Percentiles rank a stretch among this genome's conserved stretches.
Evolutionary conservation across 2,888 invertebrate genomes (phyloP).

Genomic region (Boloria euphrosyne): DNA sequence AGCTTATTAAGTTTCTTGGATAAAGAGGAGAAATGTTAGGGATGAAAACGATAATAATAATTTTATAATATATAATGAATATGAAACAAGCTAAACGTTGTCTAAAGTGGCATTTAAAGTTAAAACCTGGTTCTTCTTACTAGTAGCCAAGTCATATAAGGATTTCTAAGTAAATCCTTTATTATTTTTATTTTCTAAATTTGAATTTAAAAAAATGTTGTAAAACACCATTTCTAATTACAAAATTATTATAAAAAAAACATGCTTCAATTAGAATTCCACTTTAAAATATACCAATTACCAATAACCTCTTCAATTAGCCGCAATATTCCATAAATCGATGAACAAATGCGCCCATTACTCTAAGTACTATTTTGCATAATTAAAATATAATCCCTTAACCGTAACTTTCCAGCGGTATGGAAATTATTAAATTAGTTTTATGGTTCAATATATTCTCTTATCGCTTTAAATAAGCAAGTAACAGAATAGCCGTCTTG

Average conservation of each 20-base stretch:
- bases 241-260: not conserved
- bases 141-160: no score
- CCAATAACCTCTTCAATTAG: constrained; percentile 9
- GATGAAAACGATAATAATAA: no score
- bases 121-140: no score
- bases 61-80: no score
- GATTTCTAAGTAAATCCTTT: no score
- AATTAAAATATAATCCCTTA: constrained; percentile 35
- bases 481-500: constrained; percentile 14
- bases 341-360: constrained; percentile 30
- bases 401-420: constrained; percentile 24
- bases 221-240: not conserved
- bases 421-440: constrained; percentile 37
- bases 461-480: constrained; percentile 35
- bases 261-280: not conserved
- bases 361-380: constrained; percentile 32
- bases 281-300: constrained; percentile 11
- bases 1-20: no score
- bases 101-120: no score
- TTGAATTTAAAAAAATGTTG: no score
- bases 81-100: no score
- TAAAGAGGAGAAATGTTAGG: no score
- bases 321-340: constrained; percentile 19
- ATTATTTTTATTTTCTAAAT: no score
- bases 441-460: constrained; percentile 31